Evolutionary conservation across 37 sponge, comb jelly and placozoan genomes (phyloP), one percentile per base, ranked within the genome.

Genomic region (Lycopodina hypogea): DNA sequence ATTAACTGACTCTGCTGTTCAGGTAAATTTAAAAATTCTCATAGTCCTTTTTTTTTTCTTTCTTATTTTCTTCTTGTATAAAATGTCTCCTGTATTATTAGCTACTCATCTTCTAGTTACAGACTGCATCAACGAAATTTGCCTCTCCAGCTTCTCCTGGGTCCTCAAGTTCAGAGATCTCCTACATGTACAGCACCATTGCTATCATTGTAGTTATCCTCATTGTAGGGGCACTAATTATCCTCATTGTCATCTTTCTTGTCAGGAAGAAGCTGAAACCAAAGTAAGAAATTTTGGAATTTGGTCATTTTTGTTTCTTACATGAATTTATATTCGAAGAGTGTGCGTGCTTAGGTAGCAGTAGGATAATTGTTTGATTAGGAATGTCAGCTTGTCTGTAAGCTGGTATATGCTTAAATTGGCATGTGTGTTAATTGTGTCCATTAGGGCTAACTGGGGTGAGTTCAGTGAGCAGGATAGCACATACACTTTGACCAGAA

Each of bases 171-270:
- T n/a, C n/a, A n/a, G 21, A 24, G 7, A 62, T 24, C 63, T 23
- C n/a, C 28, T 62, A 24, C 40, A 40, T 68, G 4, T 71, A 26
- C 14, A 52, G 28, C 30, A 71, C 45, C 51, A 21, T 71, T 71
- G 52, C 72, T 29, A 71, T 71, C 26, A 52, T 71, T 7, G 72
- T 71, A 9, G 72, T 71, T 48, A 52, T 50, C 3, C 14, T 42
- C 17, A 45, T 71, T 26, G 45, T 71, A 45, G 72, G 51, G 21
- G n/a, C 37, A 8, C 51, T 71, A 2, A 50, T 71, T 30, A 52
- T 48, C 4, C 26, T 45, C 24, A 52, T 71, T 6, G 26, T 71
- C n/a, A 9, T 71, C 28, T 6, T 71, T 8, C 28, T 48, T 15
- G 18, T 50, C 15, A 9, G 72, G 24, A 71, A 30, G 28, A 30